A percentile compares a stretch with the other conserved stretches of the same genome.
Conservation (phyloP, 2,113 vertebrate species). For the Gymnobelideus leadbeateri region DNA sequence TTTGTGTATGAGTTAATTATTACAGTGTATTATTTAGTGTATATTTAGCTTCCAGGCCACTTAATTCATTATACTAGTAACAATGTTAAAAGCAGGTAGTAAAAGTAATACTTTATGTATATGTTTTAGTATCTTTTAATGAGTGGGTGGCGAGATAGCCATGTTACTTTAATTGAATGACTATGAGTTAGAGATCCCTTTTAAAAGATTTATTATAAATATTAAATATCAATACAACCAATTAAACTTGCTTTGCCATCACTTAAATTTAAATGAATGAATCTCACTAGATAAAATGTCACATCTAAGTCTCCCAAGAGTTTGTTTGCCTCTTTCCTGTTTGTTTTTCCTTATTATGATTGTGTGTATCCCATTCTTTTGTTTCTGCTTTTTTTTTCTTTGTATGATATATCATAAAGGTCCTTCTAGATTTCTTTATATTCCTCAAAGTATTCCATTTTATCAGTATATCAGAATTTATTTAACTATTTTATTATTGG, state of each 20-base stretch:
- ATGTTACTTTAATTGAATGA: not conserved
- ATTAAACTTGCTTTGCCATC: not conserved
- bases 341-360: not conserved
- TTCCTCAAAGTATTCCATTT: not conserved
- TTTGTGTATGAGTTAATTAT: not conserved
- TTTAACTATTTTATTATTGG: not conserved
- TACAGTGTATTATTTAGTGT: not conserved
- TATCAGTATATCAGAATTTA: not conserved
- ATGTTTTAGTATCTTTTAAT: not conserved
- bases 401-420: not conserved
- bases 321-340: not conserved
- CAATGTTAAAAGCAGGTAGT: not conserved
- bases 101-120: not conserved
- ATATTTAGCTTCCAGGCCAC: not conserved
- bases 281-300: not conserved
- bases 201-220: slow-evolving; percentile 4
- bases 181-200: not conserved
- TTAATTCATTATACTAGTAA: not conserved
- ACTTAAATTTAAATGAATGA: not conserved
- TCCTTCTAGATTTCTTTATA: not conserved
- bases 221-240: not conserved
- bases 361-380: not conserved
- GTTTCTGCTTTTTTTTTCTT: not conserved
- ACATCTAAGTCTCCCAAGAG: not conserved
- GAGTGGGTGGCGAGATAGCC: not conserved